These are phyloP conservation scores for Falco peregrinus DNA, from an alignment of 2,797 vertebrate species.

Conservation along the genomic window DNA sequence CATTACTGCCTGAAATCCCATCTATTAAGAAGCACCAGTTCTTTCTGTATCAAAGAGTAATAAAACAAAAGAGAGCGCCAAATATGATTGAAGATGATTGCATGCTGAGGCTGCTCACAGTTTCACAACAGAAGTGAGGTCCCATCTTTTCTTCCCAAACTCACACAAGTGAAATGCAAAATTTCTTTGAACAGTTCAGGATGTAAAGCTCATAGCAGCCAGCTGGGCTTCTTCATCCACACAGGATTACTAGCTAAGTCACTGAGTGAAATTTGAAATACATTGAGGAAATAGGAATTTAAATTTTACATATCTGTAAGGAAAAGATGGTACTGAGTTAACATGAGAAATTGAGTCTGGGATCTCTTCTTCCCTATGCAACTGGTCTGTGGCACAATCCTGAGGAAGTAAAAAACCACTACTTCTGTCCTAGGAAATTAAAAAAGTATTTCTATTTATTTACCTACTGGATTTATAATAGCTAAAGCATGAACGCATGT, in stretches of 20 bases:
- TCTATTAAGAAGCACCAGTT: not conserved
- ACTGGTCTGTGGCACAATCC: not conserved
- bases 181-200: not conserved
- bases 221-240: not conserved
- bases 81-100: not conserved
- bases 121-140: not conserved
- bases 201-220: not conserved
- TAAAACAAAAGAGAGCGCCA: not conserved
- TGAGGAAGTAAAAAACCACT: not conserved
- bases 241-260: not conserved
- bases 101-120: fast-evolving
- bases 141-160: not conserved
- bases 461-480: not conserved
- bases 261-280: not conserved
- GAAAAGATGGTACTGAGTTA: not conserved
- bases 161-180: not conserved
- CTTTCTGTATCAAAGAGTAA: not conserved
- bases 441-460: not conserved
- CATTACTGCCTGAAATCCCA: not conserved
- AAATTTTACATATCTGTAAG: not conserved
- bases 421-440: not conserved
- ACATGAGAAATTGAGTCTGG: not conserved
- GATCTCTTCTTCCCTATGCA: not conserved
- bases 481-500: not conserved
- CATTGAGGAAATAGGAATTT: not conserved